A percentile compares a stretch with the other conserved stretches of the same genome.
These are phyloP conservation scores for Callopanchax toddi DNA, from an alignment of 2,113 vertebrate genomes.

Conservation along the genomic window DNA sequence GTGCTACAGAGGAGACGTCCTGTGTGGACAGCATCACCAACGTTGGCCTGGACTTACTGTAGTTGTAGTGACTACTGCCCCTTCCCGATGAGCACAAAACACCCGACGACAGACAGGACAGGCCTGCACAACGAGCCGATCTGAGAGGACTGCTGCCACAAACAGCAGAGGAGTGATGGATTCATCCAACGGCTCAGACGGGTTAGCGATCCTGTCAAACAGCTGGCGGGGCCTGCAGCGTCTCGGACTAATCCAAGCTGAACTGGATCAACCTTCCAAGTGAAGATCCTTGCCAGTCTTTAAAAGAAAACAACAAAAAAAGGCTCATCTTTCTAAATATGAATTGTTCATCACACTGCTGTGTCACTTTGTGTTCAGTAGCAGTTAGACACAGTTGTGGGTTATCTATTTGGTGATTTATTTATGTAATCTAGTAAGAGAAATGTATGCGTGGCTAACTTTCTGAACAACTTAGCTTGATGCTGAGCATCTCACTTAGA, in stretches of 20 bases:
- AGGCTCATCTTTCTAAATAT: conserved; percentile 64
- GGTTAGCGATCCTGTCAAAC: conserved; percentile 38
- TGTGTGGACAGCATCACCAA: conserved; percentile 48
- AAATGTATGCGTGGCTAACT: conserved; percentile 66
- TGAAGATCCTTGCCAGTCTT: conserved; percentile 36
- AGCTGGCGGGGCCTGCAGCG: conserved; percentile 30
- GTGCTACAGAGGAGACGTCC: conserved; percentile 42
- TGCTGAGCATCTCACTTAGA: conserved; percentile 75
- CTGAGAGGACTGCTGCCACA: conserved; percentile 17
- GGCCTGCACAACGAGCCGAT: conserved; percentile 1
- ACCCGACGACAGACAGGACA: conserved; percentile 36
- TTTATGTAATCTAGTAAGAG: conserved; percentile 75
- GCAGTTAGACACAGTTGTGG: conserved; percentile 73
- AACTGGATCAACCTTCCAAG: conserved; percentile 58
- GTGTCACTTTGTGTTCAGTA: conserved; percentile 76
- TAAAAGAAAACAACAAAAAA: conserved; percentile 7
- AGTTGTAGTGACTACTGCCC: conserved; percentile 53
- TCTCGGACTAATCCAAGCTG: conserved; percentile 27
- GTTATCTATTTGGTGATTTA: conserved; percentile 75
- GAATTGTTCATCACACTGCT: conserved; percentile 70
- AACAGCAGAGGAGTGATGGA: conserved; percentile 31
- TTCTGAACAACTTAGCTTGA: conserved; percentile 64
- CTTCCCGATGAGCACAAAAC: conserved; percentile 67
- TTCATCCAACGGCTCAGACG: conserved; percentile 27
- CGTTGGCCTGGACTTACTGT: conserved; percentile 54